Base-by-base conservation (phyloP, 2,888 invertebrate genomes). In the Trachelus troglodyta region DNA sequence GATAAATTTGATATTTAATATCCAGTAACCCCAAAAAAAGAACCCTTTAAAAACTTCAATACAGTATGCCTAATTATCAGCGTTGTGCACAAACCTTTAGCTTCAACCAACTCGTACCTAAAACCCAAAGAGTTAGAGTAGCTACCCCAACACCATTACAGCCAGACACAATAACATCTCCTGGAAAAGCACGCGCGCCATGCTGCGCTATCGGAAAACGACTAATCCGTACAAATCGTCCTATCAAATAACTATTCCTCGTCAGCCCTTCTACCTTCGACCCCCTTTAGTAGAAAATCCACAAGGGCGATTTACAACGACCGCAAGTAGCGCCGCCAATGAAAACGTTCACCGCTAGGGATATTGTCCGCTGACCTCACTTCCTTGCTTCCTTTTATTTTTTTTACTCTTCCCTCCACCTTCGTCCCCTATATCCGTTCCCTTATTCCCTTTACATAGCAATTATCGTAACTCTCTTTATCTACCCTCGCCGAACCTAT, bases 401-500 rank as follows among this genome's bases (percentile, higher is more conserved):
- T 30, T 31, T 12, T 12, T 71, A 0, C 15, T 12, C 1, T 11
- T 30, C 71, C 6, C 71, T 31, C 71, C 31, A 0, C 31, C 31
- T 30, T 15, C 71, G 1, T 12, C 71, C 71, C 71, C 71, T 31
- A 31, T 71, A 15, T 71, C 31, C 15, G 12, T 33, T 69, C 68
- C 37, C 30, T 73, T 71, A 30, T 74, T 23, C 74, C 83, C 81
- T 85, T 83, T 84, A 83, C 83, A 77, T 76, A 80, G 84, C 87
- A 87, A 87, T 88, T 87, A 88, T 83, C 87, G 87, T 87, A 87
- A 87, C 87, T 88, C 87, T 87, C 87, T 87, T 87, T 88, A 87
- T 88, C 87, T 87, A 77, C 77, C 73, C 78, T 34, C 34, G 33
- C 56, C 23, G 33, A 40, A 78, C 30, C 71, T 71, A 35, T 73